Conservation (phyloP, 2,113 vertebrate genomes). For the Cebidichthys violaceus region DNA sequence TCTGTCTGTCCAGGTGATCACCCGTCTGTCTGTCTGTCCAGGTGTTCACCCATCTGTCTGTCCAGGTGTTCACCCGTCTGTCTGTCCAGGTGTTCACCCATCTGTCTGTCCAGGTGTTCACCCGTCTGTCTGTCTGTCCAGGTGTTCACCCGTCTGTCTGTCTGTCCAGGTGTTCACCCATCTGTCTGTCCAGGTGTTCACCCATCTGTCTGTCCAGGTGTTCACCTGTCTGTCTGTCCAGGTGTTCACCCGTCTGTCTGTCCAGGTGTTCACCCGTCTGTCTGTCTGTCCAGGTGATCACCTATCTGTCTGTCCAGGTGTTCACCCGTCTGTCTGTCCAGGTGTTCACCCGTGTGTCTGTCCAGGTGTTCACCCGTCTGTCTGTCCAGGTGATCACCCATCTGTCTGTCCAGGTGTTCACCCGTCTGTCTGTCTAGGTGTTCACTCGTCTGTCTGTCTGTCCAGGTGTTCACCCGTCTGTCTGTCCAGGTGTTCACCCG, state of each 20-base stretch:
- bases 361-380: not conserved
- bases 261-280: no score
- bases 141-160: no score
- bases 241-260: no score
- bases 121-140: not conserved
- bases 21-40: not conserved
- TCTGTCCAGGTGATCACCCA: not conserved
- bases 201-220: no score
- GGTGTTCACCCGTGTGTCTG: no score
- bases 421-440: not conserved
- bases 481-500: not conserved
- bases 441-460: not conserved
- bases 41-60: not conserved
- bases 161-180: slow-evolving; percentile 83
- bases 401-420: not conserved
- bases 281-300: no score
- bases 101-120: not conserved
- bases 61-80: not conserved
- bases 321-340: no score
- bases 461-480: not conserved
- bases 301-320: no score
- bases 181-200: no score
- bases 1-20: not conserved
- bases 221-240: no score
- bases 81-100: not conserved